phyloP scores from a whole-genome alignment of 2,888 invertebrate genomes.

The Synanthedon formicaeformis region DNA sequence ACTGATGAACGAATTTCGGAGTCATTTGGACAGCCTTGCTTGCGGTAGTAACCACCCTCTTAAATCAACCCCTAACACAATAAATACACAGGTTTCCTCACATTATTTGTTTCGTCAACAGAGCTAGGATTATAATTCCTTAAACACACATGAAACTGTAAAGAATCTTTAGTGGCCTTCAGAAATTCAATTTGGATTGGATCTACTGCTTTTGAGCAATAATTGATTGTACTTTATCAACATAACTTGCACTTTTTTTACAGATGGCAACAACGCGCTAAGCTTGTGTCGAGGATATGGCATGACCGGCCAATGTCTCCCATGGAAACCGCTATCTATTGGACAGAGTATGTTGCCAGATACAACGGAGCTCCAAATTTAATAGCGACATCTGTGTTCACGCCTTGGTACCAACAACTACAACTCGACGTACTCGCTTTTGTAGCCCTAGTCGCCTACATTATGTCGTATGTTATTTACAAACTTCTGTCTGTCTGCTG shows the following conservation, averaged over 20 bases:
- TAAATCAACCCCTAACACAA: too few species aligned
- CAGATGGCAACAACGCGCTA: constrained; percentile 52
- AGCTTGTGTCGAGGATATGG: constrained; percentile 58
- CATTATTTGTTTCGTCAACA: too few species aligned
- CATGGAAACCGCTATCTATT: constrained; percentile 68
- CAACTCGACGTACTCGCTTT: constrained; percentile 56
- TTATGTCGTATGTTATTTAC: constrained; percentile 34
- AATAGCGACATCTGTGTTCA: constrained; percentile 34
- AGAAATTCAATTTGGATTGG: too few species aligned
- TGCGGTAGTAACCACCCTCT: too few species aligned
- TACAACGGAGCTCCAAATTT: constrained; percentile 55
- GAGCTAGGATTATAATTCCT: too few species aligned
- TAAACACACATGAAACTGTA: too few species aligned
- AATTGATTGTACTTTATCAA: neutral
- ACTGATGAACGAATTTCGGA: too few species aligned
- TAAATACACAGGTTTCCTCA: too few species aligned
- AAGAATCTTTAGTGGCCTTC: too few species aligned
- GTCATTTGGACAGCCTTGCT: too few species aligned
- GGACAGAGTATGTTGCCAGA: constrained; percentile 69
- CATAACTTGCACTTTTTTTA: constrained; percentile 11
- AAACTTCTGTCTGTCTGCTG: constrained; percentile 45
- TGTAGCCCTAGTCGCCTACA: constrained; percentile 39
- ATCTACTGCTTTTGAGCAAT: too few species aligned
- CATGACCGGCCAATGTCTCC: constrained; percentile 66
- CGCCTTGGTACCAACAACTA: constrained; percentile 47